These are phyloP conservation scores for Sinotaia quadrata DNA, from an alignment of 2,888 invertebrate genomes.

Conservation along the genomic window DNA sequence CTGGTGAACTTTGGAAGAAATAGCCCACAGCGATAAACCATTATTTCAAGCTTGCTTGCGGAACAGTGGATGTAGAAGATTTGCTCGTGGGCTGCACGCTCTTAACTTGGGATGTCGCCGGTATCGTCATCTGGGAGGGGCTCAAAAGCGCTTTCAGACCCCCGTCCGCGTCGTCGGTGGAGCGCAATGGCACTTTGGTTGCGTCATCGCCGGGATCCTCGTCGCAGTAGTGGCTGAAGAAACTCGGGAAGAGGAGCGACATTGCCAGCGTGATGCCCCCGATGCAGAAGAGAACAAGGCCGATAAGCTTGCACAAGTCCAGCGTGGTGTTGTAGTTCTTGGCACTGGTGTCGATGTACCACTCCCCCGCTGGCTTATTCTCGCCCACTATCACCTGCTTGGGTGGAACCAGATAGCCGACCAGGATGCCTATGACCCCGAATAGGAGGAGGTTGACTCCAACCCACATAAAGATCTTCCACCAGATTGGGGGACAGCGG, in stretches of 20 bases:
- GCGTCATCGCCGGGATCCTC: conserved; percentile 61
- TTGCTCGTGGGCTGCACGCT: conserved; percentile 69
- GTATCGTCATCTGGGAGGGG: conserved; percentile 68
- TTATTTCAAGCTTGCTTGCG: conserved; percentile 48
- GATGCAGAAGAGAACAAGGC: conserved; percentile 74
- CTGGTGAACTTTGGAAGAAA: too few relatives aligned
- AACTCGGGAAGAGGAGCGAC: conserved; percentile 73
- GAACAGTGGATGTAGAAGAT: conserved; percentile 53
- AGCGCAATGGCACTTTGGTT: conserved; percentile 56
- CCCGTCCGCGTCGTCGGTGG: not conserved
- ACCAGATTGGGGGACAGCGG: conserved; percentile 69
- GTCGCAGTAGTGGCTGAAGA: conserved; percentile 71
- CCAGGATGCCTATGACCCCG: conserved; percentile 73
- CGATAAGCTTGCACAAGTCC: conserved; percentile 74
- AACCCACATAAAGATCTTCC: conserved; percentile 73
- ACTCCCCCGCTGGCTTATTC: conserved; percentile 63
- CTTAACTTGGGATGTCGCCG: conserved; percentile 67
- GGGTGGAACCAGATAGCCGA: conserved; percentile 74
- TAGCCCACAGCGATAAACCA: too few relatives aligned
- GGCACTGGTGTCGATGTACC: conserved; percentile 70
- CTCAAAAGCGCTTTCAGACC: conserved; percentile 57
- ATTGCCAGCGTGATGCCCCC: conserved; percentile 74
- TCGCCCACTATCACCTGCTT: conserved; percentile 52
- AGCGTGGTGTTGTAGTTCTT: conserved; percentile 73
- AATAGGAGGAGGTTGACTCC: conserved; percentile 74